A percentile compares a stretch with the other conserved stretches of the same genome.
phyloP scores from a whole-genome alignment of 2,797 vertebrate genomes.

The Neopelma chrysocephalum region DNA sequence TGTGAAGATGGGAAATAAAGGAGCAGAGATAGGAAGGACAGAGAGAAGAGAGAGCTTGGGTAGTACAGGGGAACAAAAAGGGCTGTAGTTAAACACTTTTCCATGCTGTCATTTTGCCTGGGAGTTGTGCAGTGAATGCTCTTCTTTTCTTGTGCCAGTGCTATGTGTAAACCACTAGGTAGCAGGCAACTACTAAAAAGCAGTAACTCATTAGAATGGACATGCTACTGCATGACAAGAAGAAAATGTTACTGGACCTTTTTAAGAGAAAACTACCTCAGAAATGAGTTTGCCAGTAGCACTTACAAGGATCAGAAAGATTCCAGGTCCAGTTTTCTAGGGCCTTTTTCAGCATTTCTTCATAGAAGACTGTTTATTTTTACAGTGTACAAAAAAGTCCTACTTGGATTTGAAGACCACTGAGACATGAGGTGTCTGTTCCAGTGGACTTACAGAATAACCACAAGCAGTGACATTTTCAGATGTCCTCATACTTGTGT shows the following conservation, averaged over 20 bases:
- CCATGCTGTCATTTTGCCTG: background rate
- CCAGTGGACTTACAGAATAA: background rate
- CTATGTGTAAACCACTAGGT: constrained; percentile 1
- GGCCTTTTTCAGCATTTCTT: background rate
- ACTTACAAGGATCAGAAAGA: constrained; percentile 6
- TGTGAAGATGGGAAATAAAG: background rate
- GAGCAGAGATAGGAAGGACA: background rate
- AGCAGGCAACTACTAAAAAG: background rate
- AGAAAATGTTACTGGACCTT: background rate
- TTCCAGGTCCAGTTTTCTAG: background rate
- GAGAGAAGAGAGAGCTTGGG: background rate
- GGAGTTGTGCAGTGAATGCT: background rate
- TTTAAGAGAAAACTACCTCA: constrained; percentile 8
- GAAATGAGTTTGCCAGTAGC: constrained; percentile 2
- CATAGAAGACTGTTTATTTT: constrained; percentile 1
- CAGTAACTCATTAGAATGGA: background rate
- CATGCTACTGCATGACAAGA: background rate
- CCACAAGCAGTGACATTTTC: background rate
- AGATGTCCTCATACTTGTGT: background rate
- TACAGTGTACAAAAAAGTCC: background rate
- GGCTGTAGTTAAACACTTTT: background rate
- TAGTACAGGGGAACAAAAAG: background rate
- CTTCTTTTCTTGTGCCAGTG: background rate
- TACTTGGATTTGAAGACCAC: constrained; percentile 16
- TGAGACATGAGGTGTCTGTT: background rate